Percentiles rank a stretch among this genome's conserved stretches.
These are phyloP conservation scores for Ophiothrix spiculata DNA, from an alignment of 35 echinoderm and acorn worm species.

Conservation along the genomic window DNA sequence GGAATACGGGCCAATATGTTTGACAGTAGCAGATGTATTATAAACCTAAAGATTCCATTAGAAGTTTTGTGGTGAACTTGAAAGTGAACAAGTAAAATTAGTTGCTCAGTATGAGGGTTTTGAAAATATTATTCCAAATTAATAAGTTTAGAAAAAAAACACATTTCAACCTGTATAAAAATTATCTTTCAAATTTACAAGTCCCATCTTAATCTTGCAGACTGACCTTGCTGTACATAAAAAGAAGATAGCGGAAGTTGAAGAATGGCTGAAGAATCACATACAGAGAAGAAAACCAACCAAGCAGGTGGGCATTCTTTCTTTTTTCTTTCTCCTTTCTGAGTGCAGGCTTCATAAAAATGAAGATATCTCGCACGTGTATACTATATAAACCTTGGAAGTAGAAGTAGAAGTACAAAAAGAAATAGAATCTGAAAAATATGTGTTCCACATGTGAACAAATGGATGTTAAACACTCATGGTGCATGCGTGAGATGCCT, in stretches of 20 bases:
- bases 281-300: constrained; percentile 14
- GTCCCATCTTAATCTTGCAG: constrained; percentile 30
- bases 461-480: too few relatives aligned
- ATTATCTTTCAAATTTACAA: too few relatives aligned
- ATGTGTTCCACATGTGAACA: too few relatives aligned
- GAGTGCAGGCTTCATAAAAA: background rate
- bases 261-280: constrained; percentile 73
- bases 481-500: too few relatives aligned
- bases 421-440: background rate
- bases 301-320: constrained; percentile 14
- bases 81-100: background rate
- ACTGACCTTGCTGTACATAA: constrained; percentile 92
- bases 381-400: background rate
- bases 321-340: background rate
- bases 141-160: too few relatives aligned
- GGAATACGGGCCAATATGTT: too few relatives aligned
- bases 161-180: too few relatives aligned
- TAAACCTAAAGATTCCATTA: background rate
- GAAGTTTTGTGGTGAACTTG: background rate
- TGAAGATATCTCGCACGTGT: too few relatives aligned
- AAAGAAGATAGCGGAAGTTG: constrained; percentile 90
- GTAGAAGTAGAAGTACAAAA: background rate
- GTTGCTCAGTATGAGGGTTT: background rate
- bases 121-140: background rate
- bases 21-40: background rate